Conservation (phyloP, 1,140 invertebrate genomes). For the Zelostemma sp. region DNA sequence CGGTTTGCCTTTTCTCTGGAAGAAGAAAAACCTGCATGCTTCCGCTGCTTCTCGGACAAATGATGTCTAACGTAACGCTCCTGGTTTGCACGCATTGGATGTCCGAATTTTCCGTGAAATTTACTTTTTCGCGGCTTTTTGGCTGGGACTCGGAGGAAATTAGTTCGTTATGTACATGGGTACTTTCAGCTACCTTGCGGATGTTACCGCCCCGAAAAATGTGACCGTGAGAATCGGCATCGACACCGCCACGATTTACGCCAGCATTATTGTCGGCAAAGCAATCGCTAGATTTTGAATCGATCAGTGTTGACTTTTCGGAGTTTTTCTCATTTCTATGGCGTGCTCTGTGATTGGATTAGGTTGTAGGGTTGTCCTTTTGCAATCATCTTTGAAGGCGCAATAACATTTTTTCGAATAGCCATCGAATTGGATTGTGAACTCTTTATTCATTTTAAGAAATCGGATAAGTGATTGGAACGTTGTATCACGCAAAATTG, state of each 20-base stretch:
- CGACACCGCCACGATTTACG: too few relatives aligned
- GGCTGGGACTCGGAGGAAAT: too few relatives aligned
- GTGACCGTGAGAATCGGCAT: conserved; percentile 87
- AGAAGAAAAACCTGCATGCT: conserved; percentile 88
- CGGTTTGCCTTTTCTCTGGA: conserved; percentile 78
- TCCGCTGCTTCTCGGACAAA: conserved; percentile 84
- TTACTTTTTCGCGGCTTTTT: conserved; percentile 78
- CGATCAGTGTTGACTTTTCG: conserved; percentile 83
- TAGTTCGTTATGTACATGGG: too few relatives aligned
- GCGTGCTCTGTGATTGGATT: too few relatives aligned
- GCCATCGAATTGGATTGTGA: too few relatives aligned
- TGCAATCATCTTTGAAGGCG: conserved; percentile 70
- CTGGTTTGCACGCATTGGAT: conserved; percentile 85
- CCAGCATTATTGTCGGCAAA: too few relatives aligned
- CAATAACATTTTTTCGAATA: too few relatives aligned
- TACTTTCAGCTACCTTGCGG: conserved; percentile 89
- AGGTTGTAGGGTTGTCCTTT: conserved; percentile 76
- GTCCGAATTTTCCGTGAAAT: conserved; percentile 81
- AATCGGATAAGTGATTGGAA: too few relatives aligned
- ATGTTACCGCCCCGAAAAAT: conserved; percentile 84
- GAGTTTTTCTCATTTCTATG: conserved; percentile 82
- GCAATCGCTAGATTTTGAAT: conserved; percentile 79
- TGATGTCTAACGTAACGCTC: conserved; percentile 81
- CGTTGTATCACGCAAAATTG: too few relatives aligned
- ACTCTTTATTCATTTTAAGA: too few relatives aligned